phyloP scores from a whole-genome alignment of 2,113 vertebrate genomes.

The Pterocles burchelli region DNA sequence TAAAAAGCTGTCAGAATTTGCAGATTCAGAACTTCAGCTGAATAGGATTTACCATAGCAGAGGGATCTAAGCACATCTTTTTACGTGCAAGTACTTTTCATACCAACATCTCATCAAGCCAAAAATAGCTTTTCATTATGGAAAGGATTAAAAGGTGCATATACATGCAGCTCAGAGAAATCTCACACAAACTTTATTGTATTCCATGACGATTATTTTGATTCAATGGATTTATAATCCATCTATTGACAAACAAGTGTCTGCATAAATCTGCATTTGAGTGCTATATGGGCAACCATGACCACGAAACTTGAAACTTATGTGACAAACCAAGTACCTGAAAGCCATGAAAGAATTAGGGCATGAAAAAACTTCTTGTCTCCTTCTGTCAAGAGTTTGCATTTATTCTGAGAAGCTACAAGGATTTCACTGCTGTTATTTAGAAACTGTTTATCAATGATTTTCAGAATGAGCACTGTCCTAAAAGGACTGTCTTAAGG shows the following conservation, averaged over 20 bases:
- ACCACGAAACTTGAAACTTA: conserved; percentile 2
- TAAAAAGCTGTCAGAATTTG: conserved; percentile 56
- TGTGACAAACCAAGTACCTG: conserved; percentile 14
- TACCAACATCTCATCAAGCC: not conserved
- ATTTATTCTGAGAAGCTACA: not conserved
- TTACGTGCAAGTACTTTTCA: conserved; percentile 28
- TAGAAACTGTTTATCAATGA: not conserved
- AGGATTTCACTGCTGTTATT: not conserved
- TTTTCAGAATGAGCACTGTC: not conserved
- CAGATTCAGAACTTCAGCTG: conserved; percentile 68
- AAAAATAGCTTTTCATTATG: conserved; percentile 33
- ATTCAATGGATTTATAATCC: conserved; percentile 35
- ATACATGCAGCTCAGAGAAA: conserved; percentile 18
- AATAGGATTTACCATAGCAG: conserved; percentile 41
- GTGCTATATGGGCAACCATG: not conserved
- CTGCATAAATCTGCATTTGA: not conserved
- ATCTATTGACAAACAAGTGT: not conserved
- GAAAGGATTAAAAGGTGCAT: conserved; percentile 45
- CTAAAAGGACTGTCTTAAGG: not conserved
- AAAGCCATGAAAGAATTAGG: not conserved
- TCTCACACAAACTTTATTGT: not conserved
- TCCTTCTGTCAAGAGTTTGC: not conserved
- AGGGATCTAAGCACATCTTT: conserved; percentile 30
- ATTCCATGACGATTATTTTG: conserved; percentile 1
- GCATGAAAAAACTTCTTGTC: not conserved